Conservation (phyloP, 2,888 invertebrate genomes). For the Apodemia duryi region DNA sequence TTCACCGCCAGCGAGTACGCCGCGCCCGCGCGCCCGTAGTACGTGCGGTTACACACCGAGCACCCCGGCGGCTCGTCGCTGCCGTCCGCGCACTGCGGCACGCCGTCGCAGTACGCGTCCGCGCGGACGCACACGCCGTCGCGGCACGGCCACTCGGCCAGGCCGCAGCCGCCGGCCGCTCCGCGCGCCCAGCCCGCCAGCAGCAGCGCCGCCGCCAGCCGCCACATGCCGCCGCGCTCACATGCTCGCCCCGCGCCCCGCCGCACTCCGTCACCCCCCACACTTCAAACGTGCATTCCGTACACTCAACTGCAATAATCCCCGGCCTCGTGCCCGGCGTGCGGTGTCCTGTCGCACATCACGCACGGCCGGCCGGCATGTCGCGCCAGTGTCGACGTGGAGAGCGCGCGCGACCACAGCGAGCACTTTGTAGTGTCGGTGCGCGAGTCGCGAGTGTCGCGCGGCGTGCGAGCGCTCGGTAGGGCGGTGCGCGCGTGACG, state of each 20-base stretch:
- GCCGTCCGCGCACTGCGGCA: constrained; percentile 91
- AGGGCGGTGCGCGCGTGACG: constrained; percentile 40
- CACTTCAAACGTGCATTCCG: no score
- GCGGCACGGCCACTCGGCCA: constrained; percentile 46
- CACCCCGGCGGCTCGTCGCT: constrained; percentile 91
- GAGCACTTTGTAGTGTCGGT: no score
- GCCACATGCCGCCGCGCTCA: constrained; percentile 15
- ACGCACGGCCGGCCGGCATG: constrained; percentile 15
- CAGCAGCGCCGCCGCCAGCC: constrained; percentile 17
- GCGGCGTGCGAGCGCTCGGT: constrained; percentile 19
- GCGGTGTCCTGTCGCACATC: constrained; percentile 7
- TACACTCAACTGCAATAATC: neutral
- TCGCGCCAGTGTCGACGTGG: constrained; percentile 17
- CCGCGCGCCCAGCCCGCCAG: no score
- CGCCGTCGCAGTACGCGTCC: no score
- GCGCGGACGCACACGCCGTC: constrained; percentile 89
- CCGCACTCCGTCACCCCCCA: neutral
- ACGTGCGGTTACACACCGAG: constrained; percentile 93
- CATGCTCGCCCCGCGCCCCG: constrained; percentile 16
- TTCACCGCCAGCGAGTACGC: constrained; percentile 76
- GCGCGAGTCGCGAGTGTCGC: neutral
- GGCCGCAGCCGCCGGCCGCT: constrained; percentile 26
- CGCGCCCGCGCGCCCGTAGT: constrained; percentile 91
- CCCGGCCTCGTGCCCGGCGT: constrained; percentile 7
- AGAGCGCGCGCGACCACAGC: constrained; percentile 17